A percentile compares a stretch with the other conserved stretches of the same genome.
phyloP scores from a whole-genome alignment of 2,113 vertebrate species.

The Ailurus styani region DNA sequence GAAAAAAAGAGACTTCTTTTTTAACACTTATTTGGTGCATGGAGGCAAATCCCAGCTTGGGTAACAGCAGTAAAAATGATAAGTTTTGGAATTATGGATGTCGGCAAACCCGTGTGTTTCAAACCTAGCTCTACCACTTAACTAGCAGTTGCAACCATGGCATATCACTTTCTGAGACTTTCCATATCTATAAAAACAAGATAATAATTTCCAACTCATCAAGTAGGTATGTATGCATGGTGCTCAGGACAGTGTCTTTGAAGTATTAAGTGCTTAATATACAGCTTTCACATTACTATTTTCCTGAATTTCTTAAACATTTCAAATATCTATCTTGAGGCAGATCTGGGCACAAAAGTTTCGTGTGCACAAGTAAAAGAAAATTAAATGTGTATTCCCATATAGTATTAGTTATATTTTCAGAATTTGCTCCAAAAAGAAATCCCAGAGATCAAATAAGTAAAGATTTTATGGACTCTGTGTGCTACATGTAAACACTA shows the following conservation, averaged over 20 bases:
- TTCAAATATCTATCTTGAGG: neutral
- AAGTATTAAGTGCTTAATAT: neutral
- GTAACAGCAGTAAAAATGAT: neutral
- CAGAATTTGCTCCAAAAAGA: constrained; percentile 19
- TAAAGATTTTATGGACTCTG: neutral
- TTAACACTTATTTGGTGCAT: neutral
- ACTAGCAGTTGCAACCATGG: neutral
- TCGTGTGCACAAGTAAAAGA: neutral
- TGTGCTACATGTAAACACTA: neutral
- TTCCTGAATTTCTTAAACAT: neutral
- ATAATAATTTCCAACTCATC: neutral
- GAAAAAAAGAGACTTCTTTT: neutral
- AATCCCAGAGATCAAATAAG: neutral
- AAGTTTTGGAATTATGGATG: neutral
- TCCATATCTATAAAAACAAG: neutral
- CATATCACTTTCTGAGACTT: neutral
- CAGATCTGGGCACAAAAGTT: neutral
- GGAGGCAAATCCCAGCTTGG: no score
- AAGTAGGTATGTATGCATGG: neutral
- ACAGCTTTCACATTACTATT: neutral
- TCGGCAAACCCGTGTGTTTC: neutral
- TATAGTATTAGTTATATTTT: neutral
- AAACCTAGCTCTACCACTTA: neutral
- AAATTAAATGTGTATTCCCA: neutral
- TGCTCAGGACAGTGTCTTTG: neutral